Base-by-base conservation (phyloP, 92 coral and sea anemone genomes). In the Diadumene lineata region DNA sequence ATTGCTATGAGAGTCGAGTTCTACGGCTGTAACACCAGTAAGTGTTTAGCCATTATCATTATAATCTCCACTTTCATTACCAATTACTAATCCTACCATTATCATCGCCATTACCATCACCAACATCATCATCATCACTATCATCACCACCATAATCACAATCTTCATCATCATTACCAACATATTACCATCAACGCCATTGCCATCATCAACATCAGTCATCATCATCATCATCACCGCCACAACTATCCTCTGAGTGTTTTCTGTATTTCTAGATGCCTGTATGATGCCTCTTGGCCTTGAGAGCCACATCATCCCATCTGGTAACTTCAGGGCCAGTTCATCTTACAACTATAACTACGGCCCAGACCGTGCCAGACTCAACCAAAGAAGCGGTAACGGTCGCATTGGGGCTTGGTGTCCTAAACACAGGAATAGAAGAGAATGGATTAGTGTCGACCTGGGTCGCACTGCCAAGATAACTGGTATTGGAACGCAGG, bases 401-500 rank as follows among this genome's bases (percentile, higher is more conserved):
- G 82, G 96, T 0, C 81, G 87, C 27, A 62, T 79, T 0, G 96
- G 96, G 4, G 96, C 82, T 1, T 90, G 96, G 96, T 80, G 80
- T 31, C 76, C 96, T 11, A 80, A 57, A 25, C 7, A 70, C 50
- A 69, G 84, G 44, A 81, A 87, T 53, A 10, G 31, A 1, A 57
- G 62, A 22, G 89, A 90, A 72, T 90, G 96, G 96, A 66, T 90
- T 6, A 86, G 78, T 33, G 82, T 86, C 34, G 86, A 79, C 44
- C 84, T 90, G 34, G 70, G 75, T 19, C 87, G 84, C 11, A 74
- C 77, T 48, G 88, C 92, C 31, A 83, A 76, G 50, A 43, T 90
- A 46, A 90, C 88, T 67, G 92, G 92, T 43, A 84, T 87, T 30
- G 96, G 86, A 31, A 86, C 96, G 24, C 96, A 90, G 80, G 96